These are phyloP conservation scores for Hoplostethus mediterraneus DNA, from an alignment of 2,797 vertebrate species.

Conservation along the genomic window DNA sequence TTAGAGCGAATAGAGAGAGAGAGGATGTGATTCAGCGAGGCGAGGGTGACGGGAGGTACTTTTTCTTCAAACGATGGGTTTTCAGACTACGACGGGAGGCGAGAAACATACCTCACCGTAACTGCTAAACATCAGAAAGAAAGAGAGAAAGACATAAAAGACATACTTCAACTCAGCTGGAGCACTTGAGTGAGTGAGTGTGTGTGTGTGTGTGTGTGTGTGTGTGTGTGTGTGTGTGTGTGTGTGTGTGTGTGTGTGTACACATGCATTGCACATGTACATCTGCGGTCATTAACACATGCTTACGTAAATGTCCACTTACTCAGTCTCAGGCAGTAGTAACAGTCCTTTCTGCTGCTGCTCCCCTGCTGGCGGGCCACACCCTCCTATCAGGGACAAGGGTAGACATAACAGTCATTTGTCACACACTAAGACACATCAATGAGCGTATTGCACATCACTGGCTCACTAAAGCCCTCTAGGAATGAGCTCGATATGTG, in stretches of 20 bases:
- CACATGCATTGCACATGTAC: background rate
- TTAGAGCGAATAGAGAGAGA: background rate
- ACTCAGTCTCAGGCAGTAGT: conserved; percentile 47
- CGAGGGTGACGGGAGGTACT: background rate
- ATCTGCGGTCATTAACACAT: background rate
- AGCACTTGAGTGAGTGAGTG: background rate
- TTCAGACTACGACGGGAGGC: conserved; percentile 15
- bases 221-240: conserved; percentile 3
- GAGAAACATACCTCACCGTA: conserved; percentile 22
- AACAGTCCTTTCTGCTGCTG: conserved; percentile 15
- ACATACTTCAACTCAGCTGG: background rate
- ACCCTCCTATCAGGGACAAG: conserved; percentile 55
- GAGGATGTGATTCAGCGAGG: background rate
- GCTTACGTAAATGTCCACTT: conserved; percentile 39
- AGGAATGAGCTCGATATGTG: conserved; percentile 20
- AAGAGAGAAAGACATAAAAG: conserved; percentile 6
- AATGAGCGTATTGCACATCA: conserved; percentile 12
- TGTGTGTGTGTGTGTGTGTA: background rate
- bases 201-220: background rate
- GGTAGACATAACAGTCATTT: conserved; percentile 24
- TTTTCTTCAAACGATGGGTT: background rate
- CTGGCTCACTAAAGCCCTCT: conserved; percentile 35
- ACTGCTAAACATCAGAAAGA: conserved; percentile 8
- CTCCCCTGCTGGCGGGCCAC: conserved; percentile 27
- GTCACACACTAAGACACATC: conserved; percentile 18